Conservation (phyloP, 2,797 vertebrate genomes). For the Danionella dracula region DNA sequence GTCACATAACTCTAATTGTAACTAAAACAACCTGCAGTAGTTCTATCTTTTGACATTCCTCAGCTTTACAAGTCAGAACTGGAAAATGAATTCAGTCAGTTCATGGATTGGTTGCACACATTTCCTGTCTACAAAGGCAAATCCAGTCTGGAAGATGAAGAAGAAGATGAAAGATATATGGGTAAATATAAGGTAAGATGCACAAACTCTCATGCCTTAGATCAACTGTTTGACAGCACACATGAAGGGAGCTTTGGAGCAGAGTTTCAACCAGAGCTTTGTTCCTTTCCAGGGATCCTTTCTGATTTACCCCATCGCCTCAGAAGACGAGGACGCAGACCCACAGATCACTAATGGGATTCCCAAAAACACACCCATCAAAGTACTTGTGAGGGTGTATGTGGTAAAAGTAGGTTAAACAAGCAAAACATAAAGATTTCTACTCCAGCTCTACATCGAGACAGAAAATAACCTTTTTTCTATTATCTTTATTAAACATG, state of each 20-base stretch:
- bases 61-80: slow-evolving; percentile 82
- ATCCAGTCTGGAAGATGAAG: slow-evolving; percentile 72
- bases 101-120: slow-evolving; percentile 87
- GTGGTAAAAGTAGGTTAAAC: slow-evolving; percentile 76
- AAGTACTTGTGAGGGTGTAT: slow-evolving; percentile 84
- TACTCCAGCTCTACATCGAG: no score
- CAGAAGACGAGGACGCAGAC: slow-evolving; percentile 54
- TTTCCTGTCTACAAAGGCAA: slow-evolving; percentile 82
- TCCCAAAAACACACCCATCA: slow-evolving; percentile 83
- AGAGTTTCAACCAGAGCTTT: not conserved
- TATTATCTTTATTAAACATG: no score
- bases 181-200: slow-evolving; percentile 88
- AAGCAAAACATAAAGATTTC: no score
- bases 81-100: slow-evolving; percentile 84
- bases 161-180: slow-evolving; percentile 76
- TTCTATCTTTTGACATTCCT: not conserved
- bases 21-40: no score
- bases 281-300: slow-evolving; percentile 78
- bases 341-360: slow-evolving; percentile 74
- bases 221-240: not conserved
- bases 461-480: no score
- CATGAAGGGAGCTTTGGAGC: not conserved
- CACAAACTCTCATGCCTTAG: not conserved
- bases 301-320: slow-evolving; percentile 78
- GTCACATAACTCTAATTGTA: no score